phyloP scores from a whole-genome alignment of 2,888 invertebrate species.

The Venusia cambrica region DNA sequence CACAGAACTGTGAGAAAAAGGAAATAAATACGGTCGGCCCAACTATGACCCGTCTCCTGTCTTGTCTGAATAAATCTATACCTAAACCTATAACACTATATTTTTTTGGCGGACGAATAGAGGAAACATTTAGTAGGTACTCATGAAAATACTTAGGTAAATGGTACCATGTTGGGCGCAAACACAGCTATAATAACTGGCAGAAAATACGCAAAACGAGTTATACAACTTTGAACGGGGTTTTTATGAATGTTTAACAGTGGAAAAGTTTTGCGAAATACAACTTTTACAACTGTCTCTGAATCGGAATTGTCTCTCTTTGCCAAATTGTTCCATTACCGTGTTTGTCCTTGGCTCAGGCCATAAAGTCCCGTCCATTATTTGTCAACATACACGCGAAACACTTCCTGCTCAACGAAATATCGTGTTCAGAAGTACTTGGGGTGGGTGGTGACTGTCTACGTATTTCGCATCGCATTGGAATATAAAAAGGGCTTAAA shows the following conservation, averaged over 20 bases:
- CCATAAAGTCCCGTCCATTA: constrained; percentile 47
- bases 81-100: no score
- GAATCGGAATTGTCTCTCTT: constrained; percentile 23
- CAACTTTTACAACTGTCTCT: constrained; percentile 24
- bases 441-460: constrained; percentile 34
- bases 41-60: no score
- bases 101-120: no score
- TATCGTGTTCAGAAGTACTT: constrained; percentile 61
- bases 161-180: neutral
- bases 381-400: constrained; percentile 59
- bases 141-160: neutral
- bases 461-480: constrained; percentile 29
- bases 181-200: no score
- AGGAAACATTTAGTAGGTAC: no score
- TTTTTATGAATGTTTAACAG: constrained; percentile 16
- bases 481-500: constrained; percentile 38
- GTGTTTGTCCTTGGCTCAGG: constrained; percentile 40
- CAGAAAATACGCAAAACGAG: no score
- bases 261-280: constrained; percentile 14
- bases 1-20: no score
- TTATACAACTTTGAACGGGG: neutral
- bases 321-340: constrained; percentile 37
- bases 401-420: constrained; percentile 49
- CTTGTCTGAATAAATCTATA: no score
- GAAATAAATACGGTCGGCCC: no score